A percentile compares a stretch with the other conserved stretches of the same genome.
Evolutionary conservation across 2,888 invertebrate species (phyloP).

Genomic region (Lampropteryx suffumata): DNA sequence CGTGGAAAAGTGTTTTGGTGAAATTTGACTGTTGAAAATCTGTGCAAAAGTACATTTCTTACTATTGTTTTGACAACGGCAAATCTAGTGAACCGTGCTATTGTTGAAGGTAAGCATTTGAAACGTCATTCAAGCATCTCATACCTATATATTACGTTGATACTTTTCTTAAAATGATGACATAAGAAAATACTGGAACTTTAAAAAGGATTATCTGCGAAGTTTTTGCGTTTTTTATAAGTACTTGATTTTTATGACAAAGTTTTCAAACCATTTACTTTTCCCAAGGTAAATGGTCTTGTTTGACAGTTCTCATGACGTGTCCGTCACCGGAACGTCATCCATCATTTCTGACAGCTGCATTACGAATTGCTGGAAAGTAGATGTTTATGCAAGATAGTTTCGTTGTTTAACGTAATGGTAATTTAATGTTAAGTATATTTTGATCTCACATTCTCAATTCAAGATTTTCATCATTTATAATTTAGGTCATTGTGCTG

Average conservation of each 20-base stretch:
- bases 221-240: no score
- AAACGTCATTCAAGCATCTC: slow-evolving; percentile 1
- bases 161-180: no score
- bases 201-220: no score
- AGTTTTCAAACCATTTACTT: neutral
- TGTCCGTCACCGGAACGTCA: slow-evolving; percentile 18
- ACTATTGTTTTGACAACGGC: neutral
- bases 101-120: neutral
- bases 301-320: slow-evolving; percentile 9
- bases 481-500: no score
- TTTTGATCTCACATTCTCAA: neutral
- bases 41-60: no score
- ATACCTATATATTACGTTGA: neutral
- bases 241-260: neutral
- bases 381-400: slow-evolving; percentile 9
- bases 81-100: neutral
- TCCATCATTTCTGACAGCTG: slow-evolving; percentile 20
- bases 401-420: slow-evolving; percentile 10
- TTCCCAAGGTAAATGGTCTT: slow-evolving; percentile 3
- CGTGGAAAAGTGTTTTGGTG: slow-evolving; percentile 2
- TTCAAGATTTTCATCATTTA: no score
- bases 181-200: no score
- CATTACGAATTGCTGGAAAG: slow-evolving; percentile 14
- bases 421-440: slow-evolving; percentile 6
- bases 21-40: neutral